Conservation (phyloP, 2,888 invertebrate species). For the Lithophane ornitopus region DNA sequence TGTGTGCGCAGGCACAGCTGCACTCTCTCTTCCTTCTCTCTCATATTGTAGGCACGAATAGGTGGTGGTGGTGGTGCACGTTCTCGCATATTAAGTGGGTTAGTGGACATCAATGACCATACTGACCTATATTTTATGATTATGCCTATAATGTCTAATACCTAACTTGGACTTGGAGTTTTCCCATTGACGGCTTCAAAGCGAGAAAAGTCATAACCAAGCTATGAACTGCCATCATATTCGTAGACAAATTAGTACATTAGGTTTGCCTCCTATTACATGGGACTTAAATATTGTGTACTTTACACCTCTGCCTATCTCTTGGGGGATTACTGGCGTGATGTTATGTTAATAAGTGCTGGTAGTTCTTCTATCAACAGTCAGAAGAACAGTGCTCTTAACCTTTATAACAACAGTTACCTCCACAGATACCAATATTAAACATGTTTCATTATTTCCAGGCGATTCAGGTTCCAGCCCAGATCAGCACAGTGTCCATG, state of each 20-base stretch:
- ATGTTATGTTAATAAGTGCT: neutral
- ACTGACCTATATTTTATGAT: neutral
- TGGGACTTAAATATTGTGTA: too few species aligned
- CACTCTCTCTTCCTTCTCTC: too few species aligned
- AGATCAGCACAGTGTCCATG: slow-evolving; percentile 27
- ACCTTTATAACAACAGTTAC: neutral
- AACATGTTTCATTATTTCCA: slow-evolving; percentile 9
- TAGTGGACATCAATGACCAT: neutral
- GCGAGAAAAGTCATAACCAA: neutral
- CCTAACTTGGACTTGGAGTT: neutral
- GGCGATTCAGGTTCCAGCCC: slow-evolving; percentile 28
- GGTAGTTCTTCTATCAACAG: neutral
- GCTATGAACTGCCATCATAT: neutral
- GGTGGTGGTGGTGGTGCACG: too few species aligned
- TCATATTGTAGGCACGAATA: too few species aligned
- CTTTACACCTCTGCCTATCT: neutral
- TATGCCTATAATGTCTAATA: neutral
- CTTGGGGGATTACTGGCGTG: neutral
- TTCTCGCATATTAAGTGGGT: neutral
- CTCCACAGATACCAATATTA: neutral
- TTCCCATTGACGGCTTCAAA: neutral
- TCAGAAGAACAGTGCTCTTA: neutral
- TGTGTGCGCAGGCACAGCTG: too few species aligned
- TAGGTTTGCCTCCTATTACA: too few species aligned
- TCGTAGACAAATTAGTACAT: neutral